Evolutionary conservation across 2,888 invertebrate genomes (phyloP).

Genomic region (Lasioglossum zephyrum): DNA sequence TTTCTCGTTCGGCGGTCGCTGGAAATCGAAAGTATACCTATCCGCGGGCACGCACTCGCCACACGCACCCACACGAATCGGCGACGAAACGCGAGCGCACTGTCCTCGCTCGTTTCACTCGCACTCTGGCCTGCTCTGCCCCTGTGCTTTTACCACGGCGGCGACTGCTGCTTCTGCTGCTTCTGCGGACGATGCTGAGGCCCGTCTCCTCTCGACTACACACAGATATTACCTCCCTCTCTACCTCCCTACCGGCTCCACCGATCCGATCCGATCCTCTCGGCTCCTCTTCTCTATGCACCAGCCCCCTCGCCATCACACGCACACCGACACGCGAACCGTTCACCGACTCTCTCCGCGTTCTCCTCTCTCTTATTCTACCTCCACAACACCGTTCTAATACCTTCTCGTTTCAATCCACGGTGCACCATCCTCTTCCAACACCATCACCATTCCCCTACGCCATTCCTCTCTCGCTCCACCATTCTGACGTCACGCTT

Average conservation of each 20-base stretch:
- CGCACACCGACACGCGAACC: neutral
- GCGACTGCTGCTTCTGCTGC: neutral
- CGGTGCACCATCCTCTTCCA: neutral
- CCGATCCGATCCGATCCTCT: neutral
- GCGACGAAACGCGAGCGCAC: slow-evolving; percentile 65
- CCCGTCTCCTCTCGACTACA: slow-evolving; percentile 7
- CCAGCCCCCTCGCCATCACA: slow-evolving; percentile 24
- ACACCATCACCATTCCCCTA: slow-evolving; percentile 4
- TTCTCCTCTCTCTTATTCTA: slow-evolving; percentile 1
- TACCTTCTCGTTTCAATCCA: neutral
- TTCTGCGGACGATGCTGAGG: neutral
- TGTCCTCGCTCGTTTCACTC: slow-evolving; percentile 54
- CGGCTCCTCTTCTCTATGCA: slow-evolving; percentile 29
- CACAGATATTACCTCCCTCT: slow-evolving; percentile 41
- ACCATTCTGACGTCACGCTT: slow-evolving; percentile 65
- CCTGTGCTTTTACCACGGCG: neutral
- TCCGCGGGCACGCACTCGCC: slow-evolving; percentile 42
- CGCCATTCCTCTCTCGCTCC: slow-evolving; percentile 45
- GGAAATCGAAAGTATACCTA: slow-evolving; percentile 65
- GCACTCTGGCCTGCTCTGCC: slow-evolving; percentile 44
- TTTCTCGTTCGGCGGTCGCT: slow-evolving; percentile 35
- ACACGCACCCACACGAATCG: slow-evolving; percentile 51
- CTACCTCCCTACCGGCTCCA: slow-evolving; percentile 30
- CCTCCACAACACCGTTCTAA: neutral
- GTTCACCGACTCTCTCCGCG: slow-evolving; percentile 10